These are phyloP conservation scores for Sus cebifrons DNA, from an alignment of 2,797 vertebrate genomes.

Conservation along the genomic window DNA sequence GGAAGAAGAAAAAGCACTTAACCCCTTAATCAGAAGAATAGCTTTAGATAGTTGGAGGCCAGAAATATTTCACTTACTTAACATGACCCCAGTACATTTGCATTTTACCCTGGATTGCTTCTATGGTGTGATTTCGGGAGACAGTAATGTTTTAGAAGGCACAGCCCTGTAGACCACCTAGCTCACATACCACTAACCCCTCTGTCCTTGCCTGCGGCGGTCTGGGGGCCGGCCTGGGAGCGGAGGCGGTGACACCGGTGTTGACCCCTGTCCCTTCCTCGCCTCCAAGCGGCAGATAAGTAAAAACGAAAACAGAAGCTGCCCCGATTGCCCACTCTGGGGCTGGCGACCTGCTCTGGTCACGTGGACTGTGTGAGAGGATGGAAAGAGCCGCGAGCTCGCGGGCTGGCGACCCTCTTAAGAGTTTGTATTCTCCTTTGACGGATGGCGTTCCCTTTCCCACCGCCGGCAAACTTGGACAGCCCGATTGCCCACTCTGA, in stretches of 20 bases:
- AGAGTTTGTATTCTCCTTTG: neutral
- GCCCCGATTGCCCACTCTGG: neutral
- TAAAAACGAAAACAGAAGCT: conserved; percentile 25
- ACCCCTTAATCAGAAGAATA: neutral
- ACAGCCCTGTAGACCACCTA: neutral
- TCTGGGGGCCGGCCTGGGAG: too few relatives aligned
- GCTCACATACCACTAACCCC: too few relatives aligned
- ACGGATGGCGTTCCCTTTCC: neutral
- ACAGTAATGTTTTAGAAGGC: neutral
- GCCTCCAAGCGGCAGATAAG: neutral
- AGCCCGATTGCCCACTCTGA: fast-evolving
- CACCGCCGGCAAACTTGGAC: fast-evolving
- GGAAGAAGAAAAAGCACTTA: conserved; percentile 3
- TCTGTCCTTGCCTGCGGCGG: too few relatives aligned
- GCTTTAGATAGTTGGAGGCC: neutral
- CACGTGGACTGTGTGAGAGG: neutral
- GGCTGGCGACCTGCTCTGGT: neutral
- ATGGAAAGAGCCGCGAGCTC: fast-evolving
- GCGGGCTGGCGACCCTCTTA: fast-evolving
- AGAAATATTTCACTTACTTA: neutral
- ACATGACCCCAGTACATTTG: neutral
- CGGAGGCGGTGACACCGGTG: too few relatives aligned
- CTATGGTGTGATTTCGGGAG: neutral
- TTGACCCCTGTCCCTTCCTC: neutral
- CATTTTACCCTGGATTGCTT: neutral